Evolutionary conservation across 2,797 vertebrate genomes (phyloP), one percentile per base, ranked within the genome.

Genomic region (Chromis chromis): DNA sequence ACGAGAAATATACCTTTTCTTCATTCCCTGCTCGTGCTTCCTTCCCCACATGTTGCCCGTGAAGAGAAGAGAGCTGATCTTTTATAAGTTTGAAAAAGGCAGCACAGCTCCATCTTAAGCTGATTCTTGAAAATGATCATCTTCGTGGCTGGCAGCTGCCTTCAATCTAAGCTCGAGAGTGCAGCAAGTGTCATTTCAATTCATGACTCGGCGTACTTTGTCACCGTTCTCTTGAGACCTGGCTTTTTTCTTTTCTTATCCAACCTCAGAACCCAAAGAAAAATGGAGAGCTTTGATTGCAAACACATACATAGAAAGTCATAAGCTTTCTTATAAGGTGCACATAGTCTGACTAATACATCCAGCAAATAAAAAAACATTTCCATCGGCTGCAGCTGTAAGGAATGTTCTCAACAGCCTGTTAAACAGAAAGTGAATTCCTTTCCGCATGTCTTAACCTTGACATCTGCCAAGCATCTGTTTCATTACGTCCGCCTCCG

Each of bases 391-490:
- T 76, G 17, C 74, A 67, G 79, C 82, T 65, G 50, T 64, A 60
- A 88, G 76, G 66, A 81, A 65, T 74, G 73, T 76, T 83, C 63
- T 63, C 55, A 65, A 60, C 48, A 76, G 83, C 86, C 74, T 64
- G 74, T 89, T 87, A 89, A 89, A 83, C 60, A 67, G 60, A 88
- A 76, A 88, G 77, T 61, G 55, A 86, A 83, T 79, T 86, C 81
- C 86, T 85, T 61, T 1, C 0, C 63, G 57, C 72, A 50, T 9
- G 31, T 82, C 85, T 83, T 82, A 82, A 87, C 80, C 67, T 71
- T 77, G 66, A 84, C 86, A 91, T 89, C 88, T 93, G 90, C 76
- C 69, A 39, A 76, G 61, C 85, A 88, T 87, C 84, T 87, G 86
- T 82, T 85, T 83, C 62, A 50, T 70, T 71, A 40, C 39, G 4